Base-by-base conservation (phyloP, 2,888 invertebrate species). In the Drosophila formosana region DNA sequence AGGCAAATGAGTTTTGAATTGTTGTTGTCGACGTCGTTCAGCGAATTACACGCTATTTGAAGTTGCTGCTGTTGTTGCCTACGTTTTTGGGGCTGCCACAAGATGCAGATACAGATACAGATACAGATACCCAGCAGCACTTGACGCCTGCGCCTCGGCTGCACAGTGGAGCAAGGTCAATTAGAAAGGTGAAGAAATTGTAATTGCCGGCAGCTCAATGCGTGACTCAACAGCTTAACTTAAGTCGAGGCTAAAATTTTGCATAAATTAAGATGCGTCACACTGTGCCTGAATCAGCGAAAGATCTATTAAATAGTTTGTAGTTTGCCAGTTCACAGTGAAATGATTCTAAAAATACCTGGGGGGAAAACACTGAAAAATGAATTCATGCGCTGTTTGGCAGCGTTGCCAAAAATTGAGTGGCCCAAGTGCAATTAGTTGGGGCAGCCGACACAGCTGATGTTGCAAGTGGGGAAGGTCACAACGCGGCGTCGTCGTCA, bases 1-100 rank as follows among this genome's bases (percentile, higher is more conserved):
- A 66, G 63, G 60, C 62, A 82, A 82, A 72, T 82, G 73, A 74
- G 80, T 71, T 84, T 76, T 74, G 56, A 66, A 71, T 66, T 55
- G 52, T 61, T 72, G 51, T 63, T 72, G 37, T 1, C 2, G 30
- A 4, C 30, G 30, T 57, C 55, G 61, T 55, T 72, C 62, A 26
- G 52, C 62, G 56, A 74, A 77, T 78, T 78, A 77, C 64, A 71
- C 60, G 66, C 68, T 58, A 56, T 57, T 75, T 67, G 68, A 65
- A 52, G 26, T 63, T 64, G 39, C 52, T 49, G 47, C 23, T 25
- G 25, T 50, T 51, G 45, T 62, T 61, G 49, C 41, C 50, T 57
- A 69, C 62, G 52, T 66, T 53, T 72, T 56, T 26, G 18, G 61
- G 52, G 13, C n/a, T 46, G 30, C 18, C 50, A 46, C 26, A 3